Percentiles rank a stretch among this genome's conserved stretches.
Conservation (phyloP, 2,888 invertebrate genomes). For the Drosophila testacea region DNA sequence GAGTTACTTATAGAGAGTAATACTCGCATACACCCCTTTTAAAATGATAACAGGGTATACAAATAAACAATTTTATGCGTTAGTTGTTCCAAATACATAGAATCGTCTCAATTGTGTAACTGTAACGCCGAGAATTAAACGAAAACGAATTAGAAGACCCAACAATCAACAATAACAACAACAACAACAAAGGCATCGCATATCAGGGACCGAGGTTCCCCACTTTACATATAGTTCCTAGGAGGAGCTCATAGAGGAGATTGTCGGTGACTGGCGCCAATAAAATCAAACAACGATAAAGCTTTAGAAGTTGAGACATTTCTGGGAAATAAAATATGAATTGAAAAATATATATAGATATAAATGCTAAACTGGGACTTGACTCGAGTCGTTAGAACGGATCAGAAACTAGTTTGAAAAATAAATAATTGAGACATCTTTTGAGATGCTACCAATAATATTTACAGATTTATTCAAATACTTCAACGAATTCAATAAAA, state of each 20-base stretch:
- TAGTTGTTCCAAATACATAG: conserved; percentile 37
- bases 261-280: conserved; percentile 65
- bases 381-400: neutral
- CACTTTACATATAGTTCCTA: conserved; percentile 17
- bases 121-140: conserved; percentile 35
- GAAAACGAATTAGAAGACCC: conserved; percentile 52
- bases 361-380: neutral
- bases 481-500: conserved; percentile 1
- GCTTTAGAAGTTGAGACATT: conserved; percentile 51
- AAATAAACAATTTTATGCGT: conserved; percentile 32
- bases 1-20: too few relatives aligned
- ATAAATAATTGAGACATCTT: conserved; percentile 16
- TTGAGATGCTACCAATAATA: neutral
- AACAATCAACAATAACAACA: conserved; percentile 51
- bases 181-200: conserved; percentile 14
- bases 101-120: conserved; percentile 43
- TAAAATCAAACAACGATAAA: conserved; percentile 58
- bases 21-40: too few relatives aligned
- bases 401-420: conserved; percentile 1
- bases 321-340: conserved; percentile 30
- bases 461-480: neutral
- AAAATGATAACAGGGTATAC: conserved; percentile 8
- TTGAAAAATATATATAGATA: conserved; percentile 9
- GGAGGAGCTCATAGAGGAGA: conserved; percentile 47
- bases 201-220: conserved; percentile 11